Evolutionary conservation across 2,888 invertebrate species (phyloP).

Genomic region (Steinernema carpocapsae): DNA sequence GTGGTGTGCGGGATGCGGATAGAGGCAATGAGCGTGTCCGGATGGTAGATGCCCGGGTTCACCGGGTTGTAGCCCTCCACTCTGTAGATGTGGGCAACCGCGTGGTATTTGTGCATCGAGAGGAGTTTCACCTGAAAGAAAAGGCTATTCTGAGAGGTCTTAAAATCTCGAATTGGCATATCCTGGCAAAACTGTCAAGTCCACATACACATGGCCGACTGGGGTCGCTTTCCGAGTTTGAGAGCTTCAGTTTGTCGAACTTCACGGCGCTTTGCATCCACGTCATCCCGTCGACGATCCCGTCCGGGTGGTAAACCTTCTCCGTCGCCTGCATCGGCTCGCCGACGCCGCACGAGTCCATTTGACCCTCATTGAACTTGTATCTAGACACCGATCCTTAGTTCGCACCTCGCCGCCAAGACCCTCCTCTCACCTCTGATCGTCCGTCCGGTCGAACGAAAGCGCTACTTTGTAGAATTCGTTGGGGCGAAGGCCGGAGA

Average conservation of each 20-base stretch:
- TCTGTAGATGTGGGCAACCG: neutral
- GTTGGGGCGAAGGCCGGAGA: neutral
- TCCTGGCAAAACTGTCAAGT: neutral
- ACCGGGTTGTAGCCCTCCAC: neutral
- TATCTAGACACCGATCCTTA: neutral
- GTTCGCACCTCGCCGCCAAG: neutral
- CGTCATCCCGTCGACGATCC: neutral
- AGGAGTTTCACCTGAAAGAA: constrained; percentile 8
- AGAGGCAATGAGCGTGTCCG: neutral
- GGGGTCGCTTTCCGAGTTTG: neutral
- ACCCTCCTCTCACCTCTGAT: neutral
- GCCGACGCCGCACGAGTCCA: constrained; percentile 12
- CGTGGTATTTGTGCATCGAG: constrained; percentile 34
- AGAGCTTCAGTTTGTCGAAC: constrained; percentile 23
- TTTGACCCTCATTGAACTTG: constrained; percentile 24
- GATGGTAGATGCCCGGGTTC: no score
- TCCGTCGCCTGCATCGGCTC: constrained; percentile 15
- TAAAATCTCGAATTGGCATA: neutral
- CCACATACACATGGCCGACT: neutral
- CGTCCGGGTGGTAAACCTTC: constrained; percentile 15
- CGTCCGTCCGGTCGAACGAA: constrained; percentile 22
- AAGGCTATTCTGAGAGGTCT: neutral
- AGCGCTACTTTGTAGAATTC: constrained; percentile 12
- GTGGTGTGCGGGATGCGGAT: neutral
- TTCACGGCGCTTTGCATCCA: constrained; percentile 19